Base-by-base conservation (phyloP, 92 coral and sea anemone species). In the Epizoanthus illoricatus region DNA sequence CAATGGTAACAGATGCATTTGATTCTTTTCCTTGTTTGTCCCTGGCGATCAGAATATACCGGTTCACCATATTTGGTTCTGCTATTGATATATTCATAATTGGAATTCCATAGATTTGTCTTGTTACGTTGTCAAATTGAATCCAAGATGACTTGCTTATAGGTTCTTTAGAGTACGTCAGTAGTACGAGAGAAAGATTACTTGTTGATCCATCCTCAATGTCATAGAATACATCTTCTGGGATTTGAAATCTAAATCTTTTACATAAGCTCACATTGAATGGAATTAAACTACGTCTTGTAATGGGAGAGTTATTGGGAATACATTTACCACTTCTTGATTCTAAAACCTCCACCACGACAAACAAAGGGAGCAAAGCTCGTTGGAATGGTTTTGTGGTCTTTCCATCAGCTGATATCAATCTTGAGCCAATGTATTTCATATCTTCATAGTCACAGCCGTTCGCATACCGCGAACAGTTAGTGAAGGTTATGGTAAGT, bases 161-260 rank as follows among this genome's bases (percentile, higher is more conserved):
- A 3, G 87, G 16, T 24, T 84, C 45, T 15, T 33, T 43, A n/a
- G 43, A 36, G 55, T 84, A 18, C 19, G 68, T 71, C 21, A 54
- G 57, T 42, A 67, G 67, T 40, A 28, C 33, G 24, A 84, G 75
- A 18, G 83, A 47, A n/a, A 84, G 75, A 65, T 84, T 84, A 20
- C 76, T 76, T 45, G 87, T 75, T 33, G 58, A 65, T 17, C 87
- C 88, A 68, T 85, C 84, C 40, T 85, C 88, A 6, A 21, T 16
- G 57, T 85, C 88, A 45, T 52, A 70, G 47, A 85, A 85, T 68
- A 79, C 66, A 42, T 66, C 75, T 18, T 79, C 72, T 20, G 84
- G 80, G 28, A 85, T 43, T 63, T 68, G 74, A 52, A 85, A 79
- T 79, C 73, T 65, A n/a, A 85, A 69, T 1, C 39, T 54, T 13